Evolutionary conservation across 2,797 vertebrate species (phyloP).

Genomic region (Rhyacichthys aspro): DNA sequence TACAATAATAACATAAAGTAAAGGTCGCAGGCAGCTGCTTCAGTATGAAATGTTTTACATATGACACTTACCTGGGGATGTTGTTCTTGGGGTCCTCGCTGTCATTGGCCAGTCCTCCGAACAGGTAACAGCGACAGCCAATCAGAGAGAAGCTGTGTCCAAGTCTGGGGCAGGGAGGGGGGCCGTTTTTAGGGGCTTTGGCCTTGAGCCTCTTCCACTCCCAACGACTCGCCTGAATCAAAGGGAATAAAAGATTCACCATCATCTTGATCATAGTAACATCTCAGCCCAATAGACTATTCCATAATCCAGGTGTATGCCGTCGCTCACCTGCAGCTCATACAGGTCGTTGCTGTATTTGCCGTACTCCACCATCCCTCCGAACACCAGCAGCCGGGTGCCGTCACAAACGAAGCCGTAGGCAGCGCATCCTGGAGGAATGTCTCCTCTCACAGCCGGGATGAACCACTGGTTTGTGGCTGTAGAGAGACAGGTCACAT

Average conservation of each 20-base stretch:
- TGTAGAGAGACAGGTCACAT: conserved; percentile 38
- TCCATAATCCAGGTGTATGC: too few relatives aligned
- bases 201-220: conserved; percentile 97
- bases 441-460: conserved; percentile 92
- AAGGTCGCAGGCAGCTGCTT: neutral
- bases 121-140: conserved; percentile 95
- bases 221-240: conserved; percentile 91
- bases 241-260: neutral
- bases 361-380: conserved; percentile 97
- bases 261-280: neutral
- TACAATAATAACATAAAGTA: neutral
- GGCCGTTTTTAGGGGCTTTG: conserved; percentile 94
- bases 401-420: conserved; percentile 97
- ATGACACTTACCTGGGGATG: conserved; percentile 88
- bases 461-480: conserved; percentile 99
- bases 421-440: conserved; percentile 94
- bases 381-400: conserved; percentile 92
- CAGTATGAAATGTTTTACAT: too few relatives aligned
- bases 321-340: conserved; percentile 87
- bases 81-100: conserved; percentile 98
- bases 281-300: neutral
- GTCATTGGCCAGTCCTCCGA: conserved; percentile 94
- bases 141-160: conserved; percentile 97
- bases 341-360: conserved; percentile 98
- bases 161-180: conserved; percentile 92